These are phyloP conservation scores for Brachystomella parvula DNA, from an alignment of 1,140 invertebrate genomes.

Conservation along the genomic window DNA sequence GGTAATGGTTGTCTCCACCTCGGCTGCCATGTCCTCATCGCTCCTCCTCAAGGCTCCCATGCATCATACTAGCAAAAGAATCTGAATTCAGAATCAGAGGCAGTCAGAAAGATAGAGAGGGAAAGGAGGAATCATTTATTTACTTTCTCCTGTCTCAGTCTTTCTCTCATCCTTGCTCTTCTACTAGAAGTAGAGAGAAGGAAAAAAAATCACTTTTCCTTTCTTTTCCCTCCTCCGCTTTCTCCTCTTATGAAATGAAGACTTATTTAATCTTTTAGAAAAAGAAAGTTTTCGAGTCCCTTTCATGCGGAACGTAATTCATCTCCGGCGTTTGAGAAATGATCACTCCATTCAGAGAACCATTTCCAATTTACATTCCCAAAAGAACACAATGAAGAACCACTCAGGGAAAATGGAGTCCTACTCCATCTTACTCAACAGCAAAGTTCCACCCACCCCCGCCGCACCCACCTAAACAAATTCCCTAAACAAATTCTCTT, in stretches of 20 bases:
- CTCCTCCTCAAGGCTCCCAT: neutral
- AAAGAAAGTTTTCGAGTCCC: constrained; percentile 4
- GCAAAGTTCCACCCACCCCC: neutral
- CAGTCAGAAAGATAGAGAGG: neutral
- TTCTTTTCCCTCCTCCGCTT: neutral
- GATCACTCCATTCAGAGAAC: constrained; percentile 11
- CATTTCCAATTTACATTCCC: constrained; percentile 12
- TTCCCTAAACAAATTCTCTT: neutral
- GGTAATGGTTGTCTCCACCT: neutral
- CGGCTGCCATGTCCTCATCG: neutral
- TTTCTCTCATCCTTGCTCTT: too few relatives aligned
- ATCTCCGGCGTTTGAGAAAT: constrained; percentile 9
- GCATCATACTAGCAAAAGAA: neutral
- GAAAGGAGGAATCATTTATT: constrained; percentile 4
- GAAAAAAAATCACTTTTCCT: constrained; percentile 7
- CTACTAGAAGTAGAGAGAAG: neutral
- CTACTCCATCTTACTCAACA: constrained; percentile 2
- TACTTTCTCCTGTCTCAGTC: neutral
- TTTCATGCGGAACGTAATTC: constrained; percentile 5
- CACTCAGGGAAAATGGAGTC: constrained; percentile 11
- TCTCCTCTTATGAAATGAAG: constrained; percentile 7
- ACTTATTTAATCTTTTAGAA: constrained; percentile 13
- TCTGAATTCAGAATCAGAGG: constrained; percentile 5
- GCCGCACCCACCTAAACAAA: neutral
- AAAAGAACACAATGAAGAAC: constrained; percentile 9